Evolutionary conservation across 2,888 invertebrate species (phyloP).

Genomic region (Heterodera filipjevi): DNA sequence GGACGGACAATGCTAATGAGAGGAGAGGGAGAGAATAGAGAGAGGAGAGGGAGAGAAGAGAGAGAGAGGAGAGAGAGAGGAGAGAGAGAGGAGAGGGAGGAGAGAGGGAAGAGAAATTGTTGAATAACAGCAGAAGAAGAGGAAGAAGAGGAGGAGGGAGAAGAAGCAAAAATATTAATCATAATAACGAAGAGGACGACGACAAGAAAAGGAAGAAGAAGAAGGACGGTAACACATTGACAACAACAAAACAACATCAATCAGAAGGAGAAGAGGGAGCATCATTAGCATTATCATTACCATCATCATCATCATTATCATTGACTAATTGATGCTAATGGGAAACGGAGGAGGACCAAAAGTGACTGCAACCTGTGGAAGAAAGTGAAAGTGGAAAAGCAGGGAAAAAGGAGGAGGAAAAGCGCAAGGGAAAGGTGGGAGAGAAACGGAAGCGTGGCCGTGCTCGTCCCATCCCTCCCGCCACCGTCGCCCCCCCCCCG

Average conservation of each 20-base stretch:
- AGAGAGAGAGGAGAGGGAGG: too few relatives aligned
- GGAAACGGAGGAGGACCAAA: not conserved
- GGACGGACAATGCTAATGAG: not conserved
- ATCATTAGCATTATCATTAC: not conserved
- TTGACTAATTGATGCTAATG: not conserved
- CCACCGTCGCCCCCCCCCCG: not conserved
- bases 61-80: not conserved
- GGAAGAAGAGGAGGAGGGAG: not conserved
- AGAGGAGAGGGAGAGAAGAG: not conserved
- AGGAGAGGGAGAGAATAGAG: not conserved
- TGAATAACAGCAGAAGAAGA: not conserved
- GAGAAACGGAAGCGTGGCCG: constrained; percentile 7
- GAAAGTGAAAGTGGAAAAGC: too few relatives aligned
- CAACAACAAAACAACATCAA: not conserved
- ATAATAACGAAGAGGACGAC: too few relatives aligned
- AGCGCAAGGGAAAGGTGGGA: not conserved
- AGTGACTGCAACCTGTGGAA: too few relatives aligned
- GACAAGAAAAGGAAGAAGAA: not conserved
- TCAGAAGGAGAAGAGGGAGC: not conserved
- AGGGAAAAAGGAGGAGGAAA: not conserved
- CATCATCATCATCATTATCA: not conserved
- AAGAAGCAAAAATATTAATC: not conserved
- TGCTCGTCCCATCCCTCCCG: not conserved
- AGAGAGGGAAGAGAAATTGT: not conserved
- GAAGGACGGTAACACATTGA: too few relatives aligned